Evolutionary conservation across 2,113 vertebrate species (phyloP).

Genomic region (Proterorhinus semilunaris): DNA sequence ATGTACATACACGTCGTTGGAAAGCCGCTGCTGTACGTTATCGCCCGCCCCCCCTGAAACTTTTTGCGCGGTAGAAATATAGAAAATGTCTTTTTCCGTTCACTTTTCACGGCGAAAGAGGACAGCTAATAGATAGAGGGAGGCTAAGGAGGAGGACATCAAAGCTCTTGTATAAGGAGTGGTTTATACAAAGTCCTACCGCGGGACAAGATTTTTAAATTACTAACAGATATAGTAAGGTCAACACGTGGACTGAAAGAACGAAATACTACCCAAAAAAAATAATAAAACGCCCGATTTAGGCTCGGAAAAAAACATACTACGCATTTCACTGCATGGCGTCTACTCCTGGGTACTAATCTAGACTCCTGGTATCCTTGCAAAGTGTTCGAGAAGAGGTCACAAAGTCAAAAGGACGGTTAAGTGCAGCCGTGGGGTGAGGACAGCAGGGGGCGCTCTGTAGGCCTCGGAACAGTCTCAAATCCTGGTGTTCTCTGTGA

Average conservation of each 20-base stretch:
- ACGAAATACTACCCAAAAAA: constrained; percentile 51
- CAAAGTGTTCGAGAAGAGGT: constrained; percentile 37
- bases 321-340: constrained; percentile 56
- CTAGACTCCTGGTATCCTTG: constrained; percentile 49
- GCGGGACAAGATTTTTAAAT: constrained; percentile 58
- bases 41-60: constrained; percentile 40
- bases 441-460: constrained; percentile 26
- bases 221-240: constrained; percentile 64
- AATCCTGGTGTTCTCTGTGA: constrained; percentile 19
- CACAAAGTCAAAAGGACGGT: constrained; percentile 35
- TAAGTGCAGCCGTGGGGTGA: constrained; percentile 35
- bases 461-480: constrained; percentile 29
- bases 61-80: constrained; percentile 74
- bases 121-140: constrained; percentile 62
- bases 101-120: constrained; percentile 60
- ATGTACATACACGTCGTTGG: constrained; percentile 73
- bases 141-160: constrained; percentile 62
- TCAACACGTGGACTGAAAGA: constrained; percentile 63
- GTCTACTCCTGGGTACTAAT: constrained; percentile 57
- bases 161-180: constrained; percentile 72
- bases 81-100: constrained; percentile 67
- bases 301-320: constrained; percentile 45
- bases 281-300: constrained; percentile 40
- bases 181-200: constrained; percentile 74
- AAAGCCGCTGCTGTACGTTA: constrained; percentile 64